Base-by-base conservation (phyloP, 2,888 invertebrate genomes). In the Erebia ligea region DNA sequence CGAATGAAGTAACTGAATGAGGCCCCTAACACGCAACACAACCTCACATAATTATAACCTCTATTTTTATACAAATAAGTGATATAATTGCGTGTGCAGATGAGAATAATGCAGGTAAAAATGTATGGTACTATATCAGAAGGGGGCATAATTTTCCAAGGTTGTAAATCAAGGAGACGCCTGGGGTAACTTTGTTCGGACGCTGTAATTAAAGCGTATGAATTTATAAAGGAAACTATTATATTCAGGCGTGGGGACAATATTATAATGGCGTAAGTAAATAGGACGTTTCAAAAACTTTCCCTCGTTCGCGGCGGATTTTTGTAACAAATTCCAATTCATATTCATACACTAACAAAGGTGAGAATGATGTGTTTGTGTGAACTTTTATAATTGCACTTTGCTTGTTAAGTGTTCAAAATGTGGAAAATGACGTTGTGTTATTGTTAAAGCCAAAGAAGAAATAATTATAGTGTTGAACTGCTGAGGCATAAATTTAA, bases 91-190 rank as follows among this genome's bases (percentile, higher is more conserved):
- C 52, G 17, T 64, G 52, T 52, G 64, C 17, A 17, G 21, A 40
- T 13, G 56, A 56, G 57, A 80, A 80, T 79, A 81, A 79, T 84
- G 80, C 85, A 87, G 85, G 87, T 86, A 85, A 86, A 88, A 88
- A 85, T 80, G 79, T 80, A 79, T 74, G 74, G 81, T 80, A 80
- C 83, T 90, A 88, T 88, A 90, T 90, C 88, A 89, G 82, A 81
- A 79, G 80, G 79, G 79, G 85, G 83, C 86, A 84, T 87, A 88
- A 89, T 90, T 87, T 84, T 83, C 83, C 73, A 76, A 77, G 78
- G 79, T 79, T 80, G 81, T 86, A 86, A 88, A 83, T 81, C 81
- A 78, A 75, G 79, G 76, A 74, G 74, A 72, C 69, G 72, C 62
- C 70, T 65, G 75, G 73, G 73, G 72, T 70, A 67, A 50, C 69